These are phyloP conservation scores for Sesia bembeciformis DNA, from an alignment of 2,888 invertebrate species.

Conservation along the genomic window DNA sequence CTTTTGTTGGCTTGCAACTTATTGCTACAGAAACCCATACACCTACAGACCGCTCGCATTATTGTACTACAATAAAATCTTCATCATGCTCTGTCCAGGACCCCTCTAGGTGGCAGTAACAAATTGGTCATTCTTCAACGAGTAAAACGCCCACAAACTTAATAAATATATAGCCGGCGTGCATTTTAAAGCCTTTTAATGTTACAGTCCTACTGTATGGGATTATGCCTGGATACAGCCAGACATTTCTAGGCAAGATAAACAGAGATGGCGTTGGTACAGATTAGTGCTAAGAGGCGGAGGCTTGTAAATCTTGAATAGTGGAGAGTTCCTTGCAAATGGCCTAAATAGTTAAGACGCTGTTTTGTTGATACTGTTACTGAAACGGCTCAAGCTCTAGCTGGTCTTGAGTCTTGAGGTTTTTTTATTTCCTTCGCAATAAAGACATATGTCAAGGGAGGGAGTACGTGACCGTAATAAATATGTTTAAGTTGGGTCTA, in stretches of 20 bases:
- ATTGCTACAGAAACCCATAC: slow-evolving; percentile 41
- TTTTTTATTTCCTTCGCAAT: no score
- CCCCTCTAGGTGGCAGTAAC: slow-evolving; percentile 40
- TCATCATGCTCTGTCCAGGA: slow-evolving; percentile 44
- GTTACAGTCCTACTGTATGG: slow-evolving; percentile 39
- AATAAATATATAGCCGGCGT: slow-evolving; percentile 7
- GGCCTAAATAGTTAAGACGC: slow-evolving; percentile 10
- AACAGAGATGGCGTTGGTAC: slow-evolving; percentile 52
- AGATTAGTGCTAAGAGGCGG: slow-evolving; percentile 56
- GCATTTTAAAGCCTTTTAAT: slow-evolving; percentile 49
- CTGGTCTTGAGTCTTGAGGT: no score
- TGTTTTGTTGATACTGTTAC: background rate
- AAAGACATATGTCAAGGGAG: no score
- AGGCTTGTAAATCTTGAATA: slow-evolving; percentile 40
- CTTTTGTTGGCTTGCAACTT: slow-evolving; percentile 50
- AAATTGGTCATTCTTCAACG: slow-evolving; percentile 58
- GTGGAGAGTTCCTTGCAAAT: slow-evolving; percentile 46
- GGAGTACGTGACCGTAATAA: no score
- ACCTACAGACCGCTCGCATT: slow-evolving; percentile 33
- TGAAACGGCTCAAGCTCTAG: no score
- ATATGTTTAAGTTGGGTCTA: no score
- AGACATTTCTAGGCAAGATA: slow-evolving; percentile 62
- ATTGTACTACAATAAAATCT: slow-evolving; percentile 54
- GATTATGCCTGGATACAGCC: slow-evolving; percentile 48
- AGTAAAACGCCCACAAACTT: slow-evolving; percentile 40